Conservation (phyloP, 2,113 vertebrate genomes). For the Brienomyrus brachyistius region DNA sequence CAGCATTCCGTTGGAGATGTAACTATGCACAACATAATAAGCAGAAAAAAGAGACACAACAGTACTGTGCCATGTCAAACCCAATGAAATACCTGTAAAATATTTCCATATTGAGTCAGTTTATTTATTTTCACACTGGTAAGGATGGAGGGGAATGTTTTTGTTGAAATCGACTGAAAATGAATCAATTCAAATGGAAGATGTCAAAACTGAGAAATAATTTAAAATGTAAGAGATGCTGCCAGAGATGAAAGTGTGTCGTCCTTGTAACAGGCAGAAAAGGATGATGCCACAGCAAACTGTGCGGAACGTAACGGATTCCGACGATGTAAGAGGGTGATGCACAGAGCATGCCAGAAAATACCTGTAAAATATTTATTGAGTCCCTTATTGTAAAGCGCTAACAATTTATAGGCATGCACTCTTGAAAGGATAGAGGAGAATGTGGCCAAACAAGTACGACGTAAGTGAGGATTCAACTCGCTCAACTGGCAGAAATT, state of each 20-base stretch:
- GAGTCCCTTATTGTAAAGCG: neutral
- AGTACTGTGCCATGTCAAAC: no score
- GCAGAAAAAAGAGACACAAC: no score
- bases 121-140: neutral
- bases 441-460: neutral
- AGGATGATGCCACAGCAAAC: neutral
- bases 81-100: no score
- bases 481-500: no score
- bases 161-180: neutral
- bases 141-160: neutral
- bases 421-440: neutral
- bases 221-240: neutral
- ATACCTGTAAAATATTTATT: neutral
- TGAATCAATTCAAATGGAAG: neutral
- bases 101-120: neutral
- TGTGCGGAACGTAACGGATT: neutral
- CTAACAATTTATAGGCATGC: neutral
- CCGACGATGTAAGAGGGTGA: no score
- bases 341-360: neutral
- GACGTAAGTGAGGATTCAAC: no score
- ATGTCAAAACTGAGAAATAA: neutral
- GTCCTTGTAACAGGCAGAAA: no score
- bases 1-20: no score
- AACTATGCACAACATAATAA: no score
- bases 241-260: neutral